phyloP scores from a whole-genome alignment of 2,113 vertebrate species.

The Macrotis lagotis region DNA sequence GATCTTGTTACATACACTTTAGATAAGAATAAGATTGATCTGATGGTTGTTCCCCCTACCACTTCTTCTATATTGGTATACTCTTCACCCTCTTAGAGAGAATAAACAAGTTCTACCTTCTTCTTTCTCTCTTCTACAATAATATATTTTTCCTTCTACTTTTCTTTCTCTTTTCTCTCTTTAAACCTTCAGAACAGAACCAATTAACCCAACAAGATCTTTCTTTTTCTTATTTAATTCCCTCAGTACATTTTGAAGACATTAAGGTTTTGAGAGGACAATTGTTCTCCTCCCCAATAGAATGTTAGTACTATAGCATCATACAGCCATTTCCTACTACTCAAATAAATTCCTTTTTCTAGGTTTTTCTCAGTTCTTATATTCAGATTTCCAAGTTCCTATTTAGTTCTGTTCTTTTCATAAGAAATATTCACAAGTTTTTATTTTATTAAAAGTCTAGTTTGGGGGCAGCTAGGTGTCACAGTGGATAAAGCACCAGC shows the following conservation, averaged over 20 bases:
- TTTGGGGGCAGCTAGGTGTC: no score
- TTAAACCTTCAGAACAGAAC: background rate
- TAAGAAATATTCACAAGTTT: background rate
- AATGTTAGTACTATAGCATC: background rate
- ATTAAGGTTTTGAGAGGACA: background rate
- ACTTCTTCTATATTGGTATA: background rate
- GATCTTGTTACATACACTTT: background rate
- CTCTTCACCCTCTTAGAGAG: background rate
- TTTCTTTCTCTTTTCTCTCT: background rate
- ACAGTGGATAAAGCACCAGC: no score
- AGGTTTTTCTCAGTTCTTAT: background rate
- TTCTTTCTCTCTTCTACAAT: background rate
- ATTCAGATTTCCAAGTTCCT: background rate
- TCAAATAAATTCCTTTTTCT: background rate
- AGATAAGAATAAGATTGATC: background rate
- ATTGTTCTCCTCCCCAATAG: background rate
- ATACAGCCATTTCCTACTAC: background rate
- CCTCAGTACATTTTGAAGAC: background rate
- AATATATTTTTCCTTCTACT: background rate
- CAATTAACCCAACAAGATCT: background rate
- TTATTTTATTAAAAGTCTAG: background rate
- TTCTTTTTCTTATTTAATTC: background rate
- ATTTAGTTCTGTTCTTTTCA: background rate
- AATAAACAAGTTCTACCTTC: background rate
- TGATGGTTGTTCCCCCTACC: background rate